These are phyloP conservation scores for Prunella strophiata DNA, from an alignment of 2,797 vertebrate species.

Conservation along the genomic window DNA sequence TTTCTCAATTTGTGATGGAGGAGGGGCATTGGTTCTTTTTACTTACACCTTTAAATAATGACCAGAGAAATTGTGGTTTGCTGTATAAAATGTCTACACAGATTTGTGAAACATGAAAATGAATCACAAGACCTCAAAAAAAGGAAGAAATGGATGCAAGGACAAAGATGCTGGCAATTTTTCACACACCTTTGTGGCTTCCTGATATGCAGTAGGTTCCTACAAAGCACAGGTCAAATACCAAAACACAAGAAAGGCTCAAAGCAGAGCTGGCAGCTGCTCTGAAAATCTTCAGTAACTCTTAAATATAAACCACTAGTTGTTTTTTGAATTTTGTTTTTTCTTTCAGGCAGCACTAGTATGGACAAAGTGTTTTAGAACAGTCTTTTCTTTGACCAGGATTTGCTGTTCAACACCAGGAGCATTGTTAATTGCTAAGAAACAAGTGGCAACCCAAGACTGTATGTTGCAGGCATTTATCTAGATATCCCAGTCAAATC, in stretches of 20 bases:
- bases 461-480: background rate
- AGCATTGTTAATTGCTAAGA: slow-evolving; percentile 68
- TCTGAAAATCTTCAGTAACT: background rate
- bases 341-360: background rate
- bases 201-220: fast-evolving
- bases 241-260: background rate
- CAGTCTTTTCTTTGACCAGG: background rate
- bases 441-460: background rate
- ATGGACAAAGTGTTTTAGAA: background rate
- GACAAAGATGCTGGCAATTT: background rate
- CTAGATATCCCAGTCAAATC: background rate
- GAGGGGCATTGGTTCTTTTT: background rate
- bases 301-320: background rate
- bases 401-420: slow-evolving; percentile 58
- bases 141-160: background rate
- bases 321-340: background rate
- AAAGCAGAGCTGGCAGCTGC: background rate
- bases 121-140: background rate
- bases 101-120: background rate
- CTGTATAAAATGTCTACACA: fast-evolving
- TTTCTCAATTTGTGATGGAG: background rate
- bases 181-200: background rate
- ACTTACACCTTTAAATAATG: background rate
- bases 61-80: background rate
- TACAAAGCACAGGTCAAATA: background rate